These are phyloP conservation scores for Oreonectes daqikongensis DNA, from an alignment of 2,797 vertebrate species.

Conservation along the genomic window DNA sequence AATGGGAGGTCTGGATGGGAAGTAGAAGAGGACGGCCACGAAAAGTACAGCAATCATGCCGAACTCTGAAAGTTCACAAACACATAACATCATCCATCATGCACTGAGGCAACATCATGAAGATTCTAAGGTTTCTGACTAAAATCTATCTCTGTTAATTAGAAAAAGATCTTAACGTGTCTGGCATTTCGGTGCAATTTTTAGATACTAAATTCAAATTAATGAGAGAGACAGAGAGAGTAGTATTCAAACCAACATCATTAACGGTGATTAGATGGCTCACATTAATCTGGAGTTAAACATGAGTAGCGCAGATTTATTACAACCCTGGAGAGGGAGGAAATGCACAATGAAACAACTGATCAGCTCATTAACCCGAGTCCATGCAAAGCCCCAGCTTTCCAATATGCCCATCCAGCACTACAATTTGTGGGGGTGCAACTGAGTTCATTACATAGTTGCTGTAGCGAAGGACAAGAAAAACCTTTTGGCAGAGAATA, in stretches of 20 bases:
- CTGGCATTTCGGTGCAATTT: conserved; percentile 29
- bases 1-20: conserved; percentile 90
- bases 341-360: conserved; percentile 45
- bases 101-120: too few species aligned
- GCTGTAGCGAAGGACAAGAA: conserved; percentile 17
- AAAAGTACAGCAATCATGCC: conserved; percentile 85
- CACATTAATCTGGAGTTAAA: conserved; percentile 54
- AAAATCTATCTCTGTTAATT: conserved; percentile 42
- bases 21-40: conserved; percentile 84
- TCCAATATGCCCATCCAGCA: conserved; percentile 17
- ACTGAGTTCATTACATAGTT: conserved; percentile 13
- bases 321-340: conserved; percentile 40
- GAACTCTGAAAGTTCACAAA: conserved; percentile 78
- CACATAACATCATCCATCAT: conserved; percentile 9
- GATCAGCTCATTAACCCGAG: conserved; percentile 51
- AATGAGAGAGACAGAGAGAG: conserved; percentile 30
- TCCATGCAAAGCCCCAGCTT: conserved; percentile 11
- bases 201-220: conserved; percentile 41
- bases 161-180: conserved; percentile 29
- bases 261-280: conserved; percentile 50
- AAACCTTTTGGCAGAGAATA: conserved; percentile 13
- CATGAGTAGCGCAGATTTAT: conserved; percentile 48
- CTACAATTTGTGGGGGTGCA: conserved; percentile 18
- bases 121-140: conserved; percentile 26
- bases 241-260: conserved; percentile 41